These are phyloP conservation scores for Thymallus thymallus DNA, from an alignment of 2,113 vertebrate species.

Conservation along the genomic window DNA sequence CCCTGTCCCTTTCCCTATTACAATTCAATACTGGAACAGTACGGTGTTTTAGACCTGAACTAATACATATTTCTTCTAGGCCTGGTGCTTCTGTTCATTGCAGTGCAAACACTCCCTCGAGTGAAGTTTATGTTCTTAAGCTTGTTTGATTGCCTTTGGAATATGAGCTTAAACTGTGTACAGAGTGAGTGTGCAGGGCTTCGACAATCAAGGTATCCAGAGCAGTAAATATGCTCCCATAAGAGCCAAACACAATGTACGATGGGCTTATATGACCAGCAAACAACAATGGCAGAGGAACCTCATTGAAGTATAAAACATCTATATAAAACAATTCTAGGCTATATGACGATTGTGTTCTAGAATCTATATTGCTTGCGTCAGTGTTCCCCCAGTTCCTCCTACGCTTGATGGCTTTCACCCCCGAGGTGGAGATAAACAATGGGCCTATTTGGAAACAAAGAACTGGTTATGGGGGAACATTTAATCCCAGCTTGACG, in stretches of 20 bases:
- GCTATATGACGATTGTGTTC: not conserved
- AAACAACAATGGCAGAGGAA: not conserved
- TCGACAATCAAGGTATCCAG: not conserved
- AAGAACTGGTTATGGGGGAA: conserved; percentile 71
- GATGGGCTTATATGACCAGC: not conserved
- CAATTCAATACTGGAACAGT: too few species aligned
- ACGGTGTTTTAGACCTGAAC: too few species aligned
- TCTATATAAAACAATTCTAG: not conserved
- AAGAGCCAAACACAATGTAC: not conserved
- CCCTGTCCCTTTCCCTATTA: too few species aligned
- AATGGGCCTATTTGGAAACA: conserved; percentile 75
- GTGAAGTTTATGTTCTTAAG: conserved; percentile 19
- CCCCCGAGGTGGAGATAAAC: conserved; percentile 66
- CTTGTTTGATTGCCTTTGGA: conserved; percentile 15
- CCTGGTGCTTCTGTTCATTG: not conserved
- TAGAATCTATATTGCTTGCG: not conserved
- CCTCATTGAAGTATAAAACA: not conserved
- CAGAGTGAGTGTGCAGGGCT: not conserved
- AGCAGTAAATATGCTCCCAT: not conserved
- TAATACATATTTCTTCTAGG: too few species aligned
- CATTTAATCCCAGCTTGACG: conserved; percentile 73
- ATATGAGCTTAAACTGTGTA: conserved; percentile 20
- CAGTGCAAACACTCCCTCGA: conserved; percentile 18
- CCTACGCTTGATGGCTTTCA: conserved; percentile 62
- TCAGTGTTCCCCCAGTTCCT: conserved; percentile 32